Percentiles rank a stretch among this genome's conserved stretches.
Evolutionary conservation across 2,113 vertebrate species (phyloP).

Genomic region (Tympanuchus pallidicinctus): DNA sequence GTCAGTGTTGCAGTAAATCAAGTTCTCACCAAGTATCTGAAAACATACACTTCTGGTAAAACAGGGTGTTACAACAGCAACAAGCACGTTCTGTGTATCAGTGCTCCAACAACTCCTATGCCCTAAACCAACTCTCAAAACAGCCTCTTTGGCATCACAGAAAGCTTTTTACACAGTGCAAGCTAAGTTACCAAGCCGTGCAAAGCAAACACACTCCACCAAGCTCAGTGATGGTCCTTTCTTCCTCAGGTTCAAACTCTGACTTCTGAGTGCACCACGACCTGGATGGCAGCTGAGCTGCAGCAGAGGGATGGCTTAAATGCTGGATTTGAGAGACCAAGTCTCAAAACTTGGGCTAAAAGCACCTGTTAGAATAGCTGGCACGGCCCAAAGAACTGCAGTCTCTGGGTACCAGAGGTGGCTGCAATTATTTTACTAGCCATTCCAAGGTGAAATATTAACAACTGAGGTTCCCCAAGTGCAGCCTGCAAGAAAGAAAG

Average conservation of each 20-base stretch:
- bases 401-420: neutral
- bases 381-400: neutral
- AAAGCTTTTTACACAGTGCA: neutral
- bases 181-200: neutral
- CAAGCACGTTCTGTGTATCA: fast-evolving
- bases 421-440: neutral
- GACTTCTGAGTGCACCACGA: neutral
- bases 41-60: fast-evolving
- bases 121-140: neutral
- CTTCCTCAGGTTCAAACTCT: neutral
- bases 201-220: neutral
- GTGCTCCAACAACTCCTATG: neutral
- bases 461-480: neutral
- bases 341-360: neutral
- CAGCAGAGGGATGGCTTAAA: neutral
- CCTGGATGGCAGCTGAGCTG: neutral
- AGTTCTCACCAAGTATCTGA: neutral
- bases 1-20: neutral
- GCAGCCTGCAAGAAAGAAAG: neutral
- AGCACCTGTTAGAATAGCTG: neutral
- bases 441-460: neutral
- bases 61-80: neutral
- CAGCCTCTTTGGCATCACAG: neutral
- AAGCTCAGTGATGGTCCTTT: neutral
- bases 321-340: neutral